A percentile compares a stretch with the other conserved stretches of the same genome.
These are phyloP conservation scores for Lepetodrilus schrolli DNA, from an alignment of 2,888 invertebrate genomes.

Conservation along the genomic window DNA sequence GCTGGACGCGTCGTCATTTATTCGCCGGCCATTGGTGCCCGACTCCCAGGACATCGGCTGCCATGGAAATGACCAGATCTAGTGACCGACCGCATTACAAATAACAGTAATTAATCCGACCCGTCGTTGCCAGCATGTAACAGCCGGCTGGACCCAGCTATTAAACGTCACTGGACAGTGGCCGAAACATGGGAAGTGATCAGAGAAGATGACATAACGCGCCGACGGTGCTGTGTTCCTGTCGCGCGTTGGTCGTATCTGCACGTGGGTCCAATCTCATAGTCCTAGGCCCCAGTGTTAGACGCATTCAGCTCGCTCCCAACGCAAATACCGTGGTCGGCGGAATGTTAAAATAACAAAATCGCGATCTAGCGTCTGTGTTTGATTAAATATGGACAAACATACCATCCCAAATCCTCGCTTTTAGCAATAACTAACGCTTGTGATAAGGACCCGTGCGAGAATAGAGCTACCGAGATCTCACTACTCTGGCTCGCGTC, in stretches of 20 bases:
- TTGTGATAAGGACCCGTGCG: not conserved
- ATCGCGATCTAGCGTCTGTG: not conserved
- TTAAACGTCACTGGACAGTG: too few species aligned
- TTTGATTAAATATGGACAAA: constrained; percentile 22
- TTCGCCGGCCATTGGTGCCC: not conserved
- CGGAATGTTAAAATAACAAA: constrained; percentile 3
- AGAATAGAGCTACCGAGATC: not conserved
- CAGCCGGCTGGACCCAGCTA: too few species aligned
- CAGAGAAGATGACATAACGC: too few species aligned
- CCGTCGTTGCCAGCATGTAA: too few species aligned
- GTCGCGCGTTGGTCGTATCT: not conserved
- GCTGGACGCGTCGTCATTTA: not conserved
- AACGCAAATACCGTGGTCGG: not conserved
- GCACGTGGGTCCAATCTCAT: not conserved
- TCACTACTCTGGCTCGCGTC: not conserved
- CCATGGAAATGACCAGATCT: too few species aligned
- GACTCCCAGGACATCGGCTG: too few species aligned
- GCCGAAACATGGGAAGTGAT: too few species aligned
- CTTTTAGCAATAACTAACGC: not conserved
- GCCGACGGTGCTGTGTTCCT: too few species aligned
- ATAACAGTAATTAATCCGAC: too few species aligned
- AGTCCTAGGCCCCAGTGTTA: too few species aligned
- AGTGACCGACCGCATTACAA: too few species aligned
- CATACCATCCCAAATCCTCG: not conserved
- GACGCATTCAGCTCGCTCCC: not conserved